These are phyloP conservation scores for Butorides virescens DNA, from an alignment of 2,113 vertebrate genomes.

Conservation along the genomic window DNA sequence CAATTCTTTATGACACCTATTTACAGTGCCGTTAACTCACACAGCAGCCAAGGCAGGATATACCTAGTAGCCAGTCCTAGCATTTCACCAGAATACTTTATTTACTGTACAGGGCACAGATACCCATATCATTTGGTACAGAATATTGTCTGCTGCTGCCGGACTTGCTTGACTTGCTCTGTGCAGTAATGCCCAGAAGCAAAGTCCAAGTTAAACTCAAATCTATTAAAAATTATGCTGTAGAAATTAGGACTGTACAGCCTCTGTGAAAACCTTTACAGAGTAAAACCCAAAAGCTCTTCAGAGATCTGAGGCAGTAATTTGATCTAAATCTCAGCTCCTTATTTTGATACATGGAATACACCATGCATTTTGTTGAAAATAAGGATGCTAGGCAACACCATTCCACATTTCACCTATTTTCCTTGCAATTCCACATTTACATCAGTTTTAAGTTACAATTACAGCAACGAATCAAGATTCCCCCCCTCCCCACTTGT, in stretches of 20 bases:
- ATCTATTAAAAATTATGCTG: not conserved
- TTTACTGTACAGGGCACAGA: not conserved
- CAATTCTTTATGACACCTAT: not conserved
- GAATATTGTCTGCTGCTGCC: not conserved
- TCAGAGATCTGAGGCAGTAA: not conserved
- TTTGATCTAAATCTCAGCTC: not conserved
- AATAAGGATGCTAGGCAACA: not conserved
- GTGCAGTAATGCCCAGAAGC: not conserved
- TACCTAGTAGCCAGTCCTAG: not conserved
- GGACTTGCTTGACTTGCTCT: not conserved
- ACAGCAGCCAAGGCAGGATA: not conserved
- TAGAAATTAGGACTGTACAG: not conserved
- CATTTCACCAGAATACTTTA: not conserved
- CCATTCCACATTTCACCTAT: not conserved
- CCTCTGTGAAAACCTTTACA: not conserved
- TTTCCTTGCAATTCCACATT: not conserved
- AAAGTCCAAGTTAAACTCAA: not conserved
- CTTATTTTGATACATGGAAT: not conserved
- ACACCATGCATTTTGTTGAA: not conserved
- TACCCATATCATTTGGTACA: not conserved
- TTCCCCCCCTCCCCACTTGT: too few species aligned
- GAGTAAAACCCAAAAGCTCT: not conserved
- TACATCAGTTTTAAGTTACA: not conserved
- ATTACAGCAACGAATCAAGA: not conserved
- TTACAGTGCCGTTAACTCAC: rapidly evolving